These are phyloP conservation scores for Catharus bicknelli DNA, from an alignment of 2,113 vertebrate genomes.

Conservation along the genomic window DNA sequence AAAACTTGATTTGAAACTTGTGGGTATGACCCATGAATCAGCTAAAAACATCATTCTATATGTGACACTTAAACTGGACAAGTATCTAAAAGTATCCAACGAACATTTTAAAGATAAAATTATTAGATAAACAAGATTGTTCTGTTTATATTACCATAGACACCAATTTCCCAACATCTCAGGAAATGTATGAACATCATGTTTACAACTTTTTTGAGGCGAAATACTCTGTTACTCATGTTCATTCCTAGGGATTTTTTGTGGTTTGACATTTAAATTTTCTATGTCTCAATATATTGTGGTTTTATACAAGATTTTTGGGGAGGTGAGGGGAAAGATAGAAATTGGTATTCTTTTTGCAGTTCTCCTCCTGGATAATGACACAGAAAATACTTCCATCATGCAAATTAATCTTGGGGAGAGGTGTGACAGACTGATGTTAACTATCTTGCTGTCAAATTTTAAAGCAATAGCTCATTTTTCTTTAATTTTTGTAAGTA, in stretches of 20 bases:
- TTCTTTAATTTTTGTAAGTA: not conserved
- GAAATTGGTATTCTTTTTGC: not conserved
- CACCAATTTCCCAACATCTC: not conserved
- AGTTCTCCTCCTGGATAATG: not conserved
- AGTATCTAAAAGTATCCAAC: not conserved
- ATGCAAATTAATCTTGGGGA: constrained; percentile 5
- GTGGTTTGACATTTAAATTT: not conserved
- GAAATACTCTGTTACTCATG: not conserved
- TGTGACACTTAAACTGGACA: not conserved
- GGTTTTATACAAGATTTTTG: not conserved
- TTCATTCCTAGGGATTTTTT: not conserved
- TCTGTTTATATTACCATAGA: not conserved
- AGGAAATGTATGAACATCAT: not conserved
- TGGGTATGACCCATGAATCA: not conserved
- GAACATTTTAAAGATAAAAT: not conserved
- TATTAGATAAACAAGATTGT: not conserved
- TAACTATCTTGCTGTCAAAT: not conserved
- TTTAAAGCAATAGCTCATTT: not conserved
- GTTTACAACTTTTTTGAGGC: not conserved
- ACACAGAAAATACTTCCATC: not conserved
- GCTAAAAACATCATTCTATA: not conserved
- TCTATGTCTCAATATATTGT: not conserved
- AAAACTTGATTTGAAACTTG: fast-evolving
- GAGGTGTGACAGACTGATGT: not conserved
- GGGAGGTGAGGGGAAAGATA: fast-evolving